Percentiles rank a stretch among this genome's conserved stretches.
Conservation (phyloP, 2,113 vertebrate species). For the Pelobates fuscus region DNA sequence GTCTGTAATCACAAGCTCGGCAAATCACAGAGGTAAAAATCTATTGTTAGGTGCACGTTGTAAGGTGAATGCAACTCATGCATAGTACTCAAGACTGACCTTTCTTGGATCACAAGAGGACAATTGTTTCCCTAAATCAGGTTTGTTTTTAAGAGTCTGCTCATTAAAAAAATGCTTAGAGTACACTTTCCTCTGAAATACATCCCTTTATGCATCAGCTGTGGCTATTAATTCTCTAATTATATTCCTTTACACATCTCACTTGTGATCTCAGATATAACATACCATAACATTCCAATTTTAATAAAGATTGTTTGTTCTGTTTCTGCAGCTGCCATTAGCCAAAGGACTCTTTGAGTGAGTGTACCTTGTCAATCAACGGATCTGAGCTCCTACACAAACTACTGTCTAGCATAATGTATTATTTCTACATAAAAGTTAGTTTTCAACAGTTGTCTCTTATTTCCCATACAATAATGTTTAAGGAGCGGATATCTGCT, state of each 20-base stretch:
- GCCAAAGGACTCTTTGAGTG: constrained; percentile 59
- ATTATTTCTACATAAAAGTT: constrained; percentile 1
- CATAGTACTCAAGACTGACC: constrained; percentile 63
- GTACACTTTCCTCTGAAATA: constrained; percentile 58
- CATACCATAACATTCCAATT: constrained; percentile 58
- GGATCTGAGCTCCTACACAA: constrained; percentile 60
- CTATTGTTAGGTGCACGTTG: constrained; percentile 52
- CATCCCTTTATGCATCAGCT: constrained; percentile 61
- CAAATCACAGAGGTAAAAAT: constrained; percentile 64
- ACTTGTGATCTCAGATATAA: constrained; percentile 65
- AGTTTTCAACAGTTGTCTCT: constrained; percentile 52
- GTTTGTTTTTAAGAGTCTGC: constrained; percentile 61
- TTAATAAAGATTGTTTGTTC: constrained; percentile 63
- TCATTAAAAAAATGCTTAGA: constrained; percentile 64
- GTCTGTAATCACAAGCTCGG: constrained; percentile 52
- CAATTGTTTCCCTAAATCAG: constrained; percentile 62
- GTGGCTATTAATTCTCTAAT: constrained; percentile 70
- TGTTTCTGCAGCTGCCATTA: constrained; percentile 62
- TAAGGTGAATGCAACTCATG: constrained; percentile 55
- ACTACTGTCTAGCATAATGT: not conserved
- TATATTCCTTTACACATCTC: constrained; percentile 63
- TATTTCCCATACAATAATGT: constrained; percentile 44
- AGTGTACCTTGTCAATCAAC: constrained; percentile 69
- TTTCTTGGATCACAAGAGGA: constrained; percentile 60
- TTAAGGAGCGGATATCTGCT: constrained; percentile 21